Conservation (phyloP, 2,888 invertebrate species). For the Drosophila meridiana region DNA sequence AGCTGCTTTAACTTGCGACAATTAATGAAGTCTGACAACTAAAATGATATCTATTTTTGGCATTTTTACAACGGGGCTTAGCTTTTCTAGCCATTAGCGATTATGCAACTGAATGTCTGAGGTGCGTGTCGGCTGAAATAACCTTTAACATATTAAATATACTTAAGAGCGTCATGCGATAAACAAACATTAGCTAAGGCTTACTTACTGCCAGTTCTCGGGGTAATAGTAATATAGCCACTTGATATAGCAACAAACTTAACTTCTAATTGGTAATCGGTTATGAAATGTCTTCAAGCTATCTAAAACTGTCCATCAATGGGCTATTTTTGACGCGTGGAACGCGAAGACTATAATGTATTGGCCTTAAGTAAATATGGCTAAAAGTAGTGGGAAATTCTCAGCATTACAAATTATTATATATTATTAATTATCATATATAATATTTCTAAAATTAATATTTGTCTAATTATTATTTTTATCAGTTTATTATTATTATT, state of each 20-base stretch:
- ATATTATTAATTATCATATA: background rate
- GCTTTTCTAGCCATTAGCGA: background rate
- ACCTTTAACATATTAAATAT: constrained; percentile 4
- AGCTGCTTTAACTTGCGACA: background rate
- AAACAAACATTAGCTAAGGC: constrained; percentile 14
- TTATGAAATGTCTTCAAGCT: constrained; percentile 59
- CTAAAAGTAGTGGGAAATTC: background rate
- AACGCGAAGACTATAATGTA: constrained; percentile 32
- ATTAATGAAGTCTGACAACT: background rate
- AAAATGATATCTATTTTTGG: background rate
- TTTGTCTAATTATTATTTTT: background rate
- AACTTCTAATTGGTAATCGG: constrained; percentile 61
- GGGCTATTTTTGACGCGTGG: background rate
- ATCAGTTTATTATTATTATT: background rate
- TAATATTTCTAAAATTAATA: background rate
- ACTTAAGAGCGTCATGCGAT: constrained; percentile 26
- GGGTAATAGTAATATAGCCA: constrained; percentile 12
- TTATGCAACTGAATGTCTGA: constrained; percentile 4
- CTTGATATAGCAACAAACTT: constrained; percentile 15
- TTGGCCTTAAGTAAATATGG: constrained; percentile 16
- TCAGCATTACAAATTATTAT: background rate
- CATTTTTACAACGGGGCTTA: background rate
- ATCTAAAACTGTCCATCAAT: constrained; percentile 54
- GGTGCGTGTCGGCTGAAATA: constrained; percentile 28
- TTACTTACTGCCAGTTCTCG: background rate